Base-by-base conservation (phyloP, 1,140 invertebrate species). In the Drosophila baimaii region DNA sequence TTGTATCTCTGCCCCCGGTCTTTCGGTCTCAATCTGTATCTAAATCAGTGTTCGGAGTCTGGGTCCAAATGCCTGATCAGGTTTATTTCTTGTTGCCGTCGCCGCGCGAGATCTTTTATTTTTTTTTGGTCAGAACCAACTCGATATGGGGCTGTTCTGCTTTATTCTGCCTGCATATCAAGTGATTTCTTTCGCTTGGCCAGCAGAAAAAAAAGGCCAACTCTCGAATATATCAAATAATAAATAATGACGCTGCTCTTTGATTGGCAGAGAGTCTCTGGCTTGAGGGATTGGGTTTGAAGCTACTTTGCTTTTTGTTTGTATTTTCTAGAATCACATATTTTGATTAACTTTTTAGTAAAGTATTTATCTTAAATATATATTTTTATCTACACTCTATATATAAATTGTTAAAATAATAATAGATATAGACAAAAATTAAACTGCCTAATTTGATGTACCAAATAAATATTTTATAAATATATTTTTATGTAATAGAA, bases 141-240 rank as follows among this genome's bases (percentile, higher is more conserved):
- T 57, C 51, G 59, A 65, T 74, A 58, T 51, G 56, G 41, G 43
- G 19, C 25, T 76, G 71, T 56, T 57, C 31, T 59, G 31, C 27
- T 55, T 59, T 74, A 41, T 64, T 71, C 12, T 43, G 39, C 64
- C 31, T 69, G 73, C 73, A 85, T 85, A 85, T 78, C 81, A 81
- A 85, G 68, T 78, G 77, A 72, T 65, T 74, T 63, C 61, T 59
- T 54, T 49, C 23, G 31, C n/a, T 46, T 43, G 39, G 21, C 31
- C 17, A 31, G 12, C 39, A 71, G 41, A 52, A 64, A 49, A 57
- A 49, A 35, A 37, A 23, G 13, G 37, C 39, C 39, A 35, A 29
- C 46, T 72, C 55, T 73, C 35, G 41, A 47, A 61, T 43, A 64
- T 49, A 55, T 49, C 72, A 75, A 64, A 76, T 49, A 76, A 76